These are phyloP conservation scores for Jaculus jaculus DNA, from an alignment of 2,113 vertebrate species.

Conservation along the genomic window DNA sequence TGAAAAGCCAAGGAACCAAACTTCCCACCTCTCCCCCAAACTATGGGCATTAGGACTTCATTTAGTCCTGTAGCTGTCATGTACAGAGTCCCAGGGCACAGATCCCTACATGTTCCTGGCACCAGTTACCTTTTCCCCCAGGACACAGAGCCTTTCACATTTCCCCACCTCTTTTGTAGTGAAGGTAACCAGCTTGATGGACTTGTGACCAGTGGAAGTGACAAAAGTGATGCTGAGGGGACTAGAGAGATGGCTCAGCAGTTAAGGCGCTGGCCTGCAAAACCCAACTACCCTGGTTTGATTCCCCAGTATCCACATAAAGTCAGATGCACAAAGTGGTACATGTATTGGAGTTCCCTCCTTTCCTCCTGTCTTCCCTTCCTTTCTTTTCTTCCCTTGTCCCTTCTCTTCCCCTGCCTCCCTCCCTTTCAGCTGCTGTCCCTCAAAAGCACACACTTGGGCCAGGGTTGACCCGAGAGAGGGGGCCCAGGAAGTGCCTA, in stretches of 20 bases:
- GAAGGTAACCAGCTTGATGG: no score
- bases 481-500: neutral
- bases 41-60: rapidly evolving
- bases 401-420: no score
- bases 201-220: neutral
- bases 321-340: no score
- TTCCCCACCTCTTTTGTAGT: neutral
- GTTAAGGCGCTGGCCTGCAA: no score
- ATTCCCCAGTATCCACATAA: no score
- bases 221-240: neutral
- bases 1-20: no score
- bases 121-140: neutral
- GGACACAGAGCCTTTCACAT: neutral
- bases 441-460: neutral
- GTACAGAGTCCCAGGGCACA: neutral
- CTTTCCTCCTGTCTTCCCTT: neutral
- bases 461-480: no score
- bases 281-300: no score
- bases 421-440: neutral
- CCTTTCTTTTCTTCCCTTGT: neutral
- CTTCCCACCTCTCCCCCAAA: neutral
- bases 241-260: no score
- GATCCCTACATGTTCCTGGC: rapidly evolving
- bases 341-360: neutral
- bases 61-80: neutral